Evolutionary conservation across 1,140 invertebrate species (phyloP), one percentile per base, ranked within the genome.

Genomic region (Heliconius congener): DNA sequence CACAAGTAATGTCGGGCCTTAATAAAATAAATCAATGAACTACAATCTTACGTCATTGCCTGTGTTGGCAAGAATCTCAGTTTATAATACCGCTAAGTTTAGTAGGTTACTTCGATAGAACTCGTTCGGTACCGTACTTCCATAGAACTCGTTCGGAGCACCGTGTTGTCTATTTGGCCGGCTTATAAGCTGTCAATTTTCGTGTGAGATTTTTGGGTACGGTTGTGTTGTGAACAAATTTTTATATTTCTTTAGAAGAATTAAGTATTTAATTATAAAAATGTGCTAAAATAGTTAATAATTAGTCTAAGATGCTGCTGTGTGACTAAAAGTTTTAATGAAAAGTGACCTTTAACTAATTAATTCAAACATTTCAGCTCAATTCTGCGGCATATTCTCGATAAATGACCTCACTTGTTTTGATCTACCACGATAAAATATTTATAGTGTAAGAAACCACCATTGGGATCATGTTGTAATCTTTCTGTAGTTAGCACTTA

Each of bases 21-120:
- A 30, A 74, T 18, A 55, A 74, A 78, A 74, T 77, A 81, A 81
- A 81, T 81, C 80, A 78, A 81, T 81, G 77, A 78, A 78, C 73
- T 42, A 52, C 52, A n/a, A 37, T 78, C 82, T 91, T 87, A 90
- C 90, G 89, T 91, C 90, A 91, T 89, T 79, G 77, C 76, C 74
- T 79, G 74, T 74, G 82, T 88, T 90, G 88, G 90, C 90, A 90
- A 90, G 84, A 86, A 83, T 89, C 78, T 83, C 39, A 74, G 57
- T 39, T 60, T 84, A 83, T 81, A 85, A 89, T 37, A 60, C 87
- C 77, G 78, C 86, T 77, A 76, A 70, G 34, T 86, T 79, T n/a
- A 82, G 81, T 84, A 82, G 83, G 76, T 79, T 77, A 73, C 57
- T 23, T 50, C 50, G 16, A 71, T 18, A 11, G 66, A 77, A 42